Evolutionary conservation across 1,140 invertebrate species (phyloP).

Genomic region (Eurosta solidaginis): DNA sequence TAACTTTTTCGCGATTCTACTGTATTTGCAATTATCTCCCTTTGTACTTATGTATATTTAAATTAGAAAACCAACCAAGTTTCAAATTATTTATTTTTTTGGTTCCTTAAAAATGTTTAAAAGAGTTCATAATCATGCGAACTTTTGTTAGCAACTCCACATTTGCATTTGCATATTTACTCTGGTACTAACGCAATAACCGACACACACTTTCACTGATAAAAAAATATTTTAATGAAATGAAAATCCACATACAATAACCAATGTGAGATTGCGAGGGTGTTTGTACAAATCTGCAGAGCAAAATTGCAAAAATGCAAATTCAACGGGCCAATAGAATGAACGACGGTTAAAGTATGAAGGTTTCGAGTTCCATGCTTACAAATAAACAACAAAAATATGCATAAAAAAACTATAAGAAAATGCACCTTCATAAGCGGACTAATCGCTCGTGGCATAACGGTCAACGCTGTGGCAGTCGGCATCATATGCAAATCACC

Average conservation of each 20-base stretch:
- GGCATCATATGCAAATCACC: conserved; percentile 55
- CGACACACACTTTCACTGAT: not conserved
- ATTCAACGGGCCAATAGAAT: not conserved
- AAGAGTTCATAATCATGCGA: too few relatives aligned
- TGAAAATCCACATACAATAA: not conserved
- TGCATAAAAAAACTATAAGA: not conserved
- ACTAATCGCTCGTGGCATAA: conserved; percentile 55
- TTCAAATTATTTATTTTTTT: too few relatives aligned
- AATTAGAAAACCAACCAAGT: too few relatives aligned
- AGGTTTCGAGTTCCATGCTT: not conserved
- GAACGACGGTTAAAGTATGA: not conserved
- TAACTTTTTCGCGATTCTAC: too few relatives aligned
- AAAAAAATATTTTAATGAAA: not conserved
- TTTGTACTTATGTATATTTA: too few relatives aligned
- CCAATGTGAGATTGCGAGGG: not conserved
- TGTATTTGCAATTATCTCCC: too few relatives aligned
- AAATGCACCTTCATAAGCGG: conserved; percentile 54
- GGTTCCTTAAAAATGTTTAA: too few relatives aligned
- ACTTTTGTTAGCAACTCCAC: too few relatives aligned
- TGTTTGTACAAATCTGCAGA: too few relatives aligned
- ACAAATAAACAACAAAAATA: too few relatives aligned
- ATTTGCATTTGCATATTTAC: not conserved
- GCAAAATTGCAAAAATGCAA: not conserved
- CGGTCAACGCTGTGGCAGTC: conserved; percentile 34
- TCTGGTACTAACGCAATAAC: not conserved